A percentile compares a stretch with the other conserved stretches of the same genome.
Conservation (phyloP, 1,140 invertebrate species). For the Drosophila nigrodunni region DNA sequence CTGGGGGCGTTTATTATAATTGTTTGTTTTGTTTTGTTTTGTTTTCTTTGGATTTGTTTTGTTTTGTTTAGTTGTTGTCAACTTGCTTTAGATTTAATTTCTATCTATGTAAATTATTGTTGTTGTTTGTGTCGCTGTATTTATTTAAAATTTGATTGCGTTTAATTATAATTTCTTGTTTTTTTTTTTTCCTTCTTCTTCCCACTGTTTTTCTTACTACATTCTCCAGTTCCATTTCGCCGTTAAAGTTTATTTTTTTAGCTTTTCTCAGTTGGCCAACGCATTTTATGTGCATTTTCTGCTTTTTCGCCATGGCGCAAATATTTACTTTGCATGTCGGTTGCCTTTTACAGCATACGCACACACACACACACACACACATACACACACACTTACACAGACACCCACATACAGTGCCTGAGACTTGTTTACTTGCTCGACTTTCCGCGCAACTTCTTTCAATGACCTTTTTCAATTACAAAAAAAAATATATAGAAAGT, state of each 20-base stretch:
- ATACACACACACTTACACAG: background rate
- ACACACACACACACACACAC: conserved; percentile 8
- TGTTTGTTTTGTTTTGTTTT: conserved; percentile 71
- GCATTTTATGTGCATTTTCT: conserved; percentile 54
- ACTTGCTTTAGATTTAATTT: conserved; percentile 60
- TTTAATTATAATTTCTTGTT: conserved; percentile 74
- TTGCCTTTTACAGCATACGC: conserved; percentile 50
- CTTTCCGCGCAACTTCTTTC: background rate
- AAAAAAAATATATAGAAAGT: conserved; percentile 11
- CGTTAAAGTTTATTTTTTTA: conserved; percentile 44
- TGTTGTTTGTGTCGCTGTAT: conserved; percentile 51
- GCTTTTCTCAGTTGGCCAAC: conserved; percentile 30
- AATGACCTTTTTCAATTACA: conserved; percentile 52
- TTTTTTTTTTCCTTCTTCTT: conserved; percentile 18
- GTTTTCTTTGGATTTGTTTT: conserved; percentile 28
- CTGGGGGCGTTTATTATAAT: conserved; percentile 58
- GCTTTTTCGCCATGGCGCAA: conserved; percentile 61
- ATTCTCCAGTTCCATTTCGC: conserved; percentile 22
- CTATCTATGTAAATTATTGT: conserved; percentile 44
- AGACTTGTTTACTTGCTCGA: conserved; percentile 28
- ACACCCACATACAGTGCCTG: background rate
- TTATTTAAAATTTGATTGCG: conserved; percentile 71
- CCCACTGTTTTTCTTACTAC: background rate
- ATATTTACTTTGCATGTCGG: conserved; percentile 68
- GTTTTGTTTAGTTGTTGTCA: conserved; percentile 26